A percentile compares a stretch with the other conserved stretches of the same genome.
Evolutionary conservation across 2,113 vertebrate genomes (phyloP).

Genomic region (Ardeotis arabs): DNA sequence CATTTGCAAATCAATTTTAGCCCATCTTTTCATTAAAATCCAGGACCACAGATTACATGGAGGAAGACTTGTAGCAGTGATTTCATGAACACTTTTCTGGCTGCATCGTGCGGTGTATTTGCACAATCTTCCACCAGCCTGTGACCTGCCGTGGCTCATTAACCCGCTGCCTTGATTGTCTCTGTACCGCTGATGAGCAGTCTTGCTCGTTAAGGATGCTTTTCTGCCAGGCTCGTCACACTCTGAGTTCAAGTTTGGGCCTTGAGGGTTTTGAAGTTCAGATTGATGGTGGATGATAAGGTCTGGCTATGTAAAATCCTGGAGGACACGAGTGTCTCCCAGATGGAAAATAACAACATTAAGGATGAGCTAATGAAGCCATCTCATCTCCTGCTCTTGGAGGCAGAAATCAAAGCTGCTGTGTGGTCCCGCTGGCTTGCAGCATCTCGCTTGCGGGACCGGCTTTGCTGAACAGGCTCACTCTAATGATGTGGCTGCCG

Average conservation of each 20-base stretch:
- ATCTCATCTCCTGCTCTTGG: background rate
- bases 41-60: too few relatives aligned
- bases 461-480: background rate
- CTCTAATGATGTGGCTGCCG: background rate
- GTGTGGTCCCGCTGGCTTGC: fast-evolving
- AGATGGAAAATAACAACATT: background rate
- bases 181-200: background rate
- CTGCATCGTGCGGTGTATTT: background rate
- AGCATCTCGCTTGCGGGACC: background rate
- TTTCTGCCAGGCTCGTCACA: background rate
- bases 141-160: background rate
- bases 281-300: background rate
- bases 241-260: background rate
- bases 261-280: background rate
- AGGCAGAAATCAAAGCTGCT: background rate
- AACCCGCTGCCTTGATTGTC: background rate
- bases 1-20: background rate
- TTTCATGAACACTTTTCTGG: background rate
- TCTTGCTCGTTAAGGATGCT: background rate
- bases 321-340: background rate
- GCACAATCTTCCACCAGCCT: background rate
- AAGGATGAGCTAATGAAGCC: background rate
- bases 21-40: background rate
- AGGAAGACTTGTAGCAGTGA: background rate
- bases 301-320: background rate